phyloP scores from a whole-genome alignment of 2,113 vertebrate species.

The Ranitomeya variabilis region DNA sequence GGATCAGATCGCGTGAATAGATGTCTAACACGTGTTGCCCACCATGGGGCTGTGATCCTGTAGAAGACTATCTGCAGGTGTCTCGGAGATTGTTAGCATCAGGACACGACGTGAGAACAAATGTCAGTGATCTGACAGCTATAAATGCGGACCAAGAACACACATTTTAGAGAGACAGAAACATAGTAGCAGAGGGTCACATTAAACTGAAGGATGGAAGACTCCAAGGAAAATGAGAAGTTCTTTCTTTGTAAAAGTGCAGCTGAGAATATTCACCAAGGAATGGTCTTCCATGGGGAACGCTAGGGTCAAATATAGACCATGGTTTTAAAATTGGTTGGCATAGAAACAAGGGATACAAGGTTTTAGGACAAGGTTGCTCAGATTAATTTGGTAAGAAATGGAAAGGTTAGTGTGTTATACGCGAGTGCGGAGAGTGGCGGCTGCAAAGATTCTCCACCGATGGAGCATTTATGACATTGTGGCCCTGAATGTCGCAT shows the following conservation, averaged over 20 bases:
- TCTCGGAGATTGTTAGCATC: constrained; percentile 27
- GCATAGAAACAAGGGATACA: constrained; percentile 27
- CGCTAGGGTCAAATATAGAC: constrained; percentile 31
- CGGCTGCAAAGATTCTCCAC: background rate
- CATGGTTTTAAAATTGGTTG: constrained; percentile 32
- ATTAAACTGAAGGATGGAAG: background rate
- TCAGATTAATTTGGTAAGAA: constrained; percentile 11
- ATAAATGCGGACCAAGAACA: background rate
- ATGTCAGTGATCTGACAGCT: constrained; percentile 38
- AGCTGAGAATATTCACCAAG: constrained; percentile 2
- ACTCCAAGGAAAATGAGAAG: constrained; percentile 21
- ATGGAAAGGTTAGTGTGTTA: background rate
- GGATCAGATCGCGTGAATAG: background rate
- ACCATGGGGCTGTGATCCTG: constrained; percentile 25
- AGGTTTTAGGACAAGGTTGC: constrained; percentile 37
- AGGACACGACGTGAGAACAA: constrained; percentile 1
- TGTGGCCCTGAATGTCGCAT: background rate
- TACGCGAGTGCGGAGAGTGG: background rate
- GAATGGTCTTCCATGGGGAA: constrained; percentile 13
- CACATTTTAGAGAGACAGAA: constrained; percentile 7
- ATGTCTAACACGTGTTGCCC: constrained; percentile 33
- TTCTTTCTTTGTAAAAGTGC: constrained; percentile 8
- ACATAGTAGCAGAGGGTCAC: constrained; percentile 1
- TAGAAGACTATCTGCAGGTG: background rate
- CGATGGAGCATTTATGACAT: background rate